Base-by-base conservation (phyloP, 1,140 invertebrate species). In the Drosophila parvula region DNA sequence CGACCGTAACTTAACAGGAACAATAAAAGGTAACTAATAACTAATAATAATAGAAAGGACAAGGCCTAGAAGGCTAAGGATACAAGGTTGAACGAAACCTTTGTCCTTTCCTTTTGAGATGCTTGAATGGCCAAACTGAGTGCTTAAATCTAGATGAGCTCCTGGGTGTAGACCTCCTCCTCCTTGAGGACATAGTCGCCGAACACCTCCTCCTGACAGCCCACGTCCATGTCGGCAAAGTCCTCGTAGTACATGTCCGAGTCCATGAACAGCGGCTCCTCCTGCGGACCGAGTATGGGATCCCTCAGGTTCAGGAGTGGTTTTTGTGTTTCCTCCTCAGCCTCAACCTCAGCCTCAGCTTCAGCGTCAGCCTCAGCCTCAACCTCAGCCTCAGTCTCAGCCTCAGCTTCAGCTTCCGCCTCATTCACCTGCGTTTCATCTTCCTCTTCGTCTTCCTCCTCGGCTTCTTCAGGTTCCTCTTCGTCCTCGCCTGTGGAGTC, bases 141-240 rank as follows among this genome's bases (percentile, higher is more conserved):
- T 45, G n/a, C 70, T 74, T 75, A 75, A 22, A 28, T 60, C 55
- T 88, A 88, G 43, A 69, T 47, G 22, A 76, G 48, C 48, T 69
- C 57, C 40, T 86, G 75, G 8, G 80, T 88, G 56, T 81, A 90
- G 34, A 91, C 82, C 64, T 91, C 90, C 51, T 91, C 90, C 38
- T 91, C 90, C 53, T 79, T 90, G 14, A 77, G 73, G 41, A 62
- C 62, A 53, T 62, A 86, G 50, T 88, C 83, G 5, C 71, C 83
- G 18, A 81, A 88, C n/a, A 90, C 86, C 38, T 90, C 86, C 63
- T 89, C 85, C 55, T 90, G 81, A 55, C 79, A 90, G 45, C 81
- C 83, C 36, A 90, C 81, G 40, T 90, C 85, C 85, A 90, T 90
- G 60, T 90, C 85, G 27, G 64, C 78, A 41, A 88, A 83, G 32